A percentile compares a stretch with the other conserved stretches of the same genome.
phyloP scores from a whole-genome alignment of 92 coral and sea anemone genomes.

The Zoanthus sansibaricus region DNA sequence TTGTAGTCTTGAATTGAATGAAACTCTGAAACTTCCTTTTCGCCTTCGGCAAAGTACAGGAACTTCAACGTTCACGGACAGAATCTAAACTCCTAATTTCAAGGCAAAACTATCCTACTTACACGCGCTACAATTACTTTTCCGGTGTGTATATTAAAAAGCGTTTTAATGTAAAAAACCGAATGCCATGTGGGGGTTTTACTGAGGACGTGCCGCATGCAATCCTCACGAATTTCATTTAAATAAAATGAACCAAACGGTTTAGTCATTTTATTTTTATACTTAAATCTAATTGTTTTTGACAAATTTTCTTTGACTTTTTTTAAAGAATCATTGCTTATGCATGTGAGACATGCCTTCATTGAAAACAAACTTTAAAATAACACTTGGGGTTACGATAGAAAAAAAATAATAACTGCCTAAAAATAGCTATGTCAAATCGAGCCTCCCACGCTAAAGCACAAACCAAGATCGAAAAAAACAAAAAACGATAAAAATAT shows the following conservation, averaged over 20 bases:
- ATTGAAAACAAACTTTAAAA: slow-evolving; percentile 13
- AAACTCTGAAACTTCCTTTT: neutral
- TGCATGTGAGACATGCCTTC: neutral
- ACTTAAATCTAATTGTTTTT: neutral
- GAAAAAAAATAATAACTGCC: neutral
- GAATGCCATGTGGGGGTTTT: slow-evolving; percentile 24
- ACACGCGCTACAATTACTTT: slow-evolving; percentile 16
- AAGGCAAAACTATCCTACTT: neutral
- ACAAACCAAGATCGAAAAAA: neutral
- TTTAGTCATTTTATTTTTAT: neutral
- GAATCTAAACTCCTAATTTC: neutral
- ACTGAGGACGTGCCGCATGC: slow-evolving; percentile 20
- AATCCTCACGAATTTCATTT: slow-evolving; percentile 4
- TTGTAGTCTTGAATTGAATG: neutral
- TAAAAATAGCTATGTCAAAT: slow-evolving; percentile 15
- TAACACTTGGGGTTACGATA: slow-evolving; percentile 12
- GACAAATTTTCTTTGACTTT: neutral
- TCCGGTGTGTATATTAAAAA: slow-evolving; percentile 42
- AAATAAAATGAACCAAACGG: neutral
- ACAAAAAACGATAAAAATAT: neutral
- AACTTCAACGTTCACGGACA: neutral
- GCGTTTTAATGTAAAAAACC: slow-evolving; percentile 1
- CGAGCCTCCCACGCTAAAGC: slow-evolving; percentile 24
- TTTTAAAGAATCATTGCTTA: neutral
- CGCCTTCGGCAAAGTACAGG: neutral